Evolutionary conservation across 2,888 invertebrate genomes (phyloP), one percentile per base, ranked within the genome.

Genomic region (Drosophila eohydei): DNA sequence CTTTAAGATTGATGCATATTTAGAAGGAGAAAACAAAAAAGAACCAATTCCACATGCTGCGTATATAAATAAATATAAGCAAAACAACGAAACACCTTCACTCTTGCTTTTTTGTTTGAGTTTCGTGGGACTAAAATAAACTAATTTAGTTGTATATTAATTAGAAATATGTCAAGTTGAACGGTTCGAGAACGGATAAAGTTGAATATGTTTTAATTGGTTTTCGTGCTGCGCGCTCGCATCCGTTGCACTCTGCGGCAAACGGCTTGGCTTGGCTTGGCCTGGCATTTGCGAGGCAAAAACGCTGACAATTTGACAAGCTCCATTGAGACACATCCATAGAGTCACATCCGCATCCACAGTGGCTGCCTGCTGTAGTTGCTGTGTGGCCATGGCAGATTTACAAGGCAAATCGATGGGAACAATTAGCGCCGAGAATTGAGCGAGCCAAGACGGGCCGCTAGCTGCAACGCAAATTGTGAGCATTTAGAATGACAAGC

Each of bases 391-490:
- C 64, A 69, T 51, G 71, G 36, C 48, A 50, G 63, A 72, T 64
- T 76, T 56, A 60, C 40, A 46, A 34, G 51, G 16, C 21, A 76
- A 72, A 76, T 80, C 59, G 64, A 57, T 76, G 67, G 58, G 69
- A 69, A 60, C 75, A 57, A 69, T 64, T 69, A 63, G 68, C 75
- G 41, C 44, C 38, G 60, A 65, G 68, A 58, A 66, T 21, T 58
- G 48, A 14, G 12, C 51, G n/a, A 36, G 50, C 43, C 41, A 55
- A 26, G 55, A 40, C 57, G 32, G 57, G 34, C 40, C 43, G 46
- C 52, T 4, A 43, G 44, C 26, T 80, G 83, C 75, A 84, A 66
- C 88, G 84, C 89, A 87, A 70, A 79, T 81, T 79, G 73, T 74
- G 55, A 51, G 71, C 84, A 74, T 71, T 78, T 75, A 69, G 62